Evolutionary conservation across 2,113 vertebrate species (phyloP).

Genomic region (Natator depressus): DNA sequence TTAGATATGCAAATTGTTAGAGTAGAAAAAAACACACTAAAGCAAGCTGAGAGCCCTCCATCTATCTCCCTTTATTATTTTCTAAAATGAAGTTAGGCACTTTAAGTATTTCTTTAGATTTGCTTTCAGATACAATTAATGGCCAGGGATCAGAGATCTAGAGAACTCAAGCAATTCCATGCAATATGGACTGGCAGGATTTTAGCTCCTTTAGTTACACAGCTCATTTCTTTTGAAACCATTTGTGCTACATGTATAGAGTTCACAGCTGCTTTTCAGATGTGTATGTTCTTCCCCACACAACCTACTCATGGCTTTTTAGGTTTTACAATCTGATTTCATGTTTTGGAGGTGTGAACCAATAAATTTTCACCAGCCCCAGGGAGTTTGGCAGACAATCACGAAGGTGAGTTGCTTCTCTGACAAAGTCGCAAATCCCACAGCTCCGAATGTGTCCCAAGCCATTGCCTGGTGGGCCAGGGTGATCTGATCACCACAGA

Average conservation of each 20-base stretch:
- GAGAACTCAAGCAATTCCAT: background rate
- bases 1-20: background rate
- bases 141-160: background rate
- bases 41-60: background rate
- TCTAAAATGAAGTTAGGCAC: background rate
- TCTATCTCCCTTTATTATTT: background rate
- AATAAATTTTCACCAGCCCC: background rate
- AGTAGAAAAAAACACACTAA: background rate
- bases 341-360: background rate
- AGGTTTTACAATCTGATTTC: background rate
- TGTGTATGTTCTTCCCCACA: background rate
- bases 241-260: rapidly evolving
- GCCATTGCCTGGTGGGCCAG: background rate
- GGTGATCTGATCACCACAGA: background rate
- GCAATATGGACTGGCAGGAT: background rate
- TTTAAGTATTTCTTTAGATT: background rate
- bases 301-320: background rate
- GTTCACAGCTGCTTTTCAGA: background rate
- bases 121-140: background rate
- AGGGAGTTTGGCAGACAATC: background rate
- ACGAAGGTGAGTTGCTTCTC: background rate
- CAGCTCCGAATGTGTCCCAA: background rate
- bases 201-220: background rate
- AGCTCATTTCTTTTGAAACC: background rate
- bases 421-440: background rate